phyloP scores from a whole-genome alignment of 2,888 invertebrate genomes.

The Poecilus cupreus region DNA sequence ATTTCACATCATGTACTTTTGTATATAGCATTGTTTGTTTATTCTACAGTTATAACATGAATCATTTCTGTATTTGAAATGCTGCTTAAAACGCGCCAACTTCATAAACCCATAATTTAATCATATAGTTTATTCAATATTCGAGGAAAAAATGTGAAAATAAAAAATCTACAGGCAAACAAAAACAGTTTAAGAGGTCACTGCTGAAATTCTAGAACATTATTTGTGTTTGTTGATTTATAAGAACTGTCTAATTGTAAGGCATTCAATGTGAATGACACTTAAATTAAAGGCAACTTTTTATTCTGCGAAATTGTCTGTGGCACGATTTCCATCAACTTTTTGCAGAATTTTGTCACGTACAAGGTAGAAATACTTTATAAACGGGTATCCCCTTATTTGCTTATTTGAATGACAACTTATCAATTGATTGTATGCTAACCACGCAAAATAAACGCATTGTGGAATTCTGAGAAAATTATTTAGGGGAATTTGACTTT shows the following conservation, averaged over 20 bases:
- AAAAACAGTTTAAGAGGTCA: too few species aligned
- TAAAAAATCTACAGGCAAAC: too few species aligned
- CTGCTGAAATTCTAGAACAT: background rate
- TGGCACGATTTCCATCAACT: background rate
- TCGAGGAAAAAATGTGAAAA: too few species aligned
- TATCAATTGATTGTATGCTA: background rate
- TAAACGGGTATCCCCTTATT: slow-evolving; percentile 7
- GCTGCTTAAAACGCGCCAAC: background rate
- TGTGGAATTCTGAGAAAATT: background rate
- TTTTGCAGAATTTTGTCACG: slow-evolving; percentile 19
- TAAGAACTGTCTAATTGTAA: slow-evolving; percentile 10
- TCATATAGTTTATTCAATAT: too few species aligned
- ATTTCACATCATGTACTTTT: background rate
- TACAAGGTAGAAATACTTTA: background rate
- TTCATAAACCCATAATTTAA: background rate
- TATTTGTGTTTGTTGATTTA: background rate
- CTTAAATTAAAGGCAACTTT: background rate
- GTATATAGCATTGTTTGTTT: slow-evolving; percentile 20
- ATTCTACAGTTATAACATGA: slow-evolving; percentile 2
- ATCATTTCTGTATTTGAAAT: background rate
- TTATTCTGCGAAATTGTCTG: background rate
- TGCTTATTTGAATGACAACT: background rate
- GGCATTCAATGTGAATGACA: slow-evolving; percentile 5
- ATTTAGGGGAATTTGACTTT: slow-evolving; percentile 11
- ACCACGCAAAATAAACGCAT: background rate